Base-by-base conservation (phyloP, 2,797 vertebrate genomes). In the Vultur gryphus region DNA sequence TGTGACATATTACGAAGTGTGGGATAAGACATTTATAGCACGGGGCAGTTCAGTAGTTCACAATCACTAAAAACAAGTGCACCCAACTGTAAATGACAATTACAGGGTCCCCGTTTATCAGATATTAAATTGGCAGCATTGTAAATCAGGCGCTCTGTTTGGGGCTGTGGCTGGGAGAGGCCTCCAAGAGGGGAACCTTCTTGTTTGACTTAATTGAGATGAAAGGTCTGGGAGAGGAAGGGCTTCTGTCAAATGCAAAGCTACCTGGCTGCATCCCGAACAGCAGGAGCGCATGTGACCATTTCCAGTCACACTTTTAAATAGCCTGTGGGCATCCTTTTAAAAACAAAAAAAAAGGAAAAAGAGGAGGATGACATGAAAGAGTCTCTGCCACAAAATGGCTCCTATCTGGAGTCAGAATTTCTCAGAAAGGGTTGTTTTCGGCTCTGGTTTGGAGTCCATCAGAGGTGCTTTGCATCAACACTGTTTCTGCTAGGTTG, bases 51-150 rank as follows among this genome's bases (percentile, higher is more conserved):
- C 84, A 93, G 78, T 81, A 84, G 94, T 72, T 97, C 95, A 86
- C 49, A 61, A n/a, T 92, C 96, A 89, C 90, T 91, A 89, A 96
- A 95, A 97, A 91, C 89, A 83, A 96, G 86, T n/a, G 62, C 84
- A 89, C 75, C 83, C 85, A 64, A 81, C 76, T 91, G 29, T 93
- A 97, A 96, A 95, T 59, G 92, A 92, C 61, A 93, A 77, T 78
- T 88, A 43, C 21, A 20, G 67, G 84, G 39, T 55, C 37, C 46
- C 43, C 7, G 2, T 90, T 93, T 86, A 89, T 89, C 89, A 85
- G 88, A 64, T 87, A 66, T 43, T 57, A 96, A 92, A 90, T 82
- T 77, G 71, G 58, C 66, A 87, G 37, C 21, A n/a, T 58, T 88
- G 66, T 83, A 96, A 91, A 93, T 97, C 67, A 86, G 65, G 39